Conservation (phyloP, 2,888 invertebrate genomes). For the Cataglyphis livida region DNA sequence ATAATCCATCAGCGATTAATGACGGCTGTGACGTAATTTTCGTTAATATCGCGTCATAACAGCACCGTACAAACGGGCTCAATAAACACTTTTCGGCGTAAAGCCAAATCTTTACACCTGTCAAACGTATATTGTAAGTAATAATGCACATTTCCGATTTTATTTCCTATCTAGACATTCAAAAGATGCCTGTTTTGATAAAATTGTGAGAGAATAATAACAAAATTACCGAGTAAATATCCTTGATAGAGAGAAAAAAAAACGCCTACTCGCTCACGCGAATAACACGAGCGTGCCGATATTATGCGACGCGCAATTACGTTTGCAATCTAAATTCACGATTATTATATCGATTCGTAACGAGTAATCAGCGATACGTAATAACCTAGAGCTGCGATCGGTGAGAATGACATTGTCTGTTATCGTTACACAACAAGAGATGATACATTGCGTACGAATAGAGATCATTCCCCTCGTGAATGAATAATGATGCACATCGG, state of each 20-base stretch:
- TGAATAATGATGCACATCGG: slow-evolving; percentile 27
- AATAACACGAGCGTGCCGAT: slow-evolving; percentile 3
- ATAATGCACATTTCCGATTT: neutral
- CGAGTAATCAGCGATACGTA: slow-evolving; percentile 17
- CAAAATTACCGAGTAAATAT: neutral
- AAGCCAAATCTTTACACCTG: neutral
- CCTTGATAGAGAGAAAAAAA: slow-evolving; percentile 2
- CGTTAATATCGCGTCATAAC: slow-evolving; percentile 1
- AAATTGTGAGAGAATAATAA: slow-evolving; percentile 10
- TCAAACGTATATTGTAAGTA: neutral
- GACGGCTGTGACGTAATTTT: neutral
- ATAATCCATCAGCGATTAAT: slow-evolving; percentile 25
- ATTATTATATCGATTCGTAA: slow-evolving; percentile 33
- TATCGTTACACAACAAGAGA: slow-evolving; percentile 47
- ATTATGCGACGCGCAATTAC: neutral
- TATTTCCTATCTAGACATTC: neutral
- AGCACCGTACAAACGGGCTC: neutral
- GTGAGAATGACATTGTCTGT: slow-evolving; percentile 42
- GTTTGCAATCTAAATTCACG: slow-evolving; percentile 24
- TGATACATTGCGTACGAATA: neutral
- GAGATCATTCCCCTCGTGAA: slow-evolving; percentile 11
- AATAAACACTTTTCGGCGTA: neutral
- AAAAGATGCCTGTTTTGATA: neutral
- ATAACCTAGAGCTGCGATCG: slow-evolving; percentile 44
- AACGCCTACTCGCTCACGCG: neutral